phyloP scores from a whole-genome alignment of 92 coral and sea anemone genomes.

The Bergia puertoricense region DNA sequence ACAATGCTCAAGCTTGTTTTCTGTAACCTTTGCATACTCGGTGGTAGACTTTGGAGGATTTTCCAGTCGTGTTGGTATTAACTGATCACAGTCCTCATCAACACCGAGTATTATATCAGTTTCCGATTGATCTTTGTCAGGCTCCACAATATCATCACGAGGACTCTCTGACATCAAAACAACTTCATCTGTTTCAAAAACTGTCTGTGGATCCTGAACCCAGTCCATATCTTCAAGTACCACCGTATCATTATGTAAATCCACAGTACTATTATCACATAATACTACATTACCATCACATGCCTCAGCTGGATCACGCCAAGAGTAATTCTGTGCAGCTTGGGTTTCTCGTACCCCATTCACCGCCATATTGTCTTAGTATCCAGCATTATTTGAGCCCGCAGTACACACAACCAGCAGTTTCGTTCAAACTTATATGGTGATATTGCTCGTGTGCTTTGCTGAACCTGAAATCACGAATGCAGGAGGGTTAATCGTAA shows the following conservation, averaged over 20 bases:
- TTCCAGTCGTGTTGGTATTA: constrained; percentile 37
- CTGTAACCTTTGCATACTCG: not conserved
- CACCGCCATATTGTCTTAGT: constrained; percentile 2
- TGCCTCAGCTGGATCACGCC: not conserved
- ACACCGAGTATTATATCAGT: not conserved
- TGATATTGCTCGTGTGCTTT: not conserved
- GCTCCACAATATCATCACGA: not conserved
- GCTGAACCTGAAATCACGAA: constrained; percentile 25
- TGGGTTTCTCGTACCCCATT: not conserved
- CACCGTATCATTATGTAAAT: not conserved
- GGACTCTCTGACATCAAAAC: constrained; percentile 18
- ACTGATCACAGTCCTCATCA: not conserved
- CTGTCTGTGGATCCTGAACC: not conserved
- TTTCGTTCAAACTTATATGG: not conserved
- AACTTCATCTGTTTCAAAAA: not conserved
- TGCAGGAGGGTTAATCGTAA: not conserved
- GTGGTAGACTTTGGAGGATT: not conserved
- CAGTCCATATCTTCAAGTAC: not conserved
- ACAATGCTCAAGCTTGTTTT: not conserved
- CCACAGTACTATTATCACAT: not conserved
- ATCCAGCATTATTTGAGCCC: constrained; percentile 35
- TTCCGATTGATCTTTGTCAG: not conserved
- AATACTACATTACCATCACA: not conserved
- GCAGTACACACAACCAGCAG: constrained; percentile 27
- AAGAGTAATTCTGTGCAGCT: not conserved